Percentiles rank a stretch among this genome's conserved stretches.
These are phyloP conservation scores for Schlechtendalia chinensis DNA, from an alignment of 1,140 invertebrate genomes.

Conservation along the genomic window DNA sequence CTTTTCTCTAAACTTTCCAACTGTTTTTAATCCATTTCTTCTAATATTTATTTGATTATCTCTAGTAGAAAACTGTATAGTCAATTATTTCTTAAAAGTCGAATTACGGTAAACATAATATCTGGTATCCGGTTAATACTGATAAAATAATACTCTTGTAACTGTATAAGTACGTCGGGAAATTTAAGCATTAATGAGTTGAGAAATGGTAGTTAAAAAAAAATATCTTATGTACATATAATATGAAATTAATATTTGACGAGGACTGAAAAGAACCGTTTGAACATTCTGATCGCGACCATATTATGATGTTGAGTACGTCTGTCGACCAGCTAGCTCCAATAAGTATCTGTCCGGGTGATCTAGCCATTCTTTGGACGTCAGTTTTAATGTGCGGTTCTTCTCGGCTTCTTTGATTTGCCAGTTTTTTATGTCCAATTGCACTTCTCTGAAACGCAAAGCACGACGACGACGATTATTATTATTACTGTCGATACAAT, in stretches of 20 bases:
- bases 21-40: background rate
- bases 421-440: conserved; percentile 87
- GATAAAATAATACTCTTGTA: conserved; percentile 49
- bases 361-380: conserved; percentile 82
- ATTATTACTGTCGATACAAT: too few relatives aligned
- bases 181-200: conserved; percentile 23
- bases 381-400: conserved; percentile 75
- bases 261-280: conserved; percentile 38
- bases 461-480: background rate
- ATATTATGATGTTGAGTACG: conserved; percentile 59
- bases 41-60: conserved; percentile 15
- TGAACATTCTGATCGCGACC: background rate
- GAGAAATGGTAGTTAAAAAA: conserved; percentile 29
- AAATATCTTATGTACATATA: conserved; percentile 23
- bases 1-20: too few relatives aligned
- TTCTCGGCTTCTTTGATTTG: conserved; percentile 82
- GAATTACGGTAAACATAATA: conserved; percentile 30
- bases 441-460: conserved; percentile 64
- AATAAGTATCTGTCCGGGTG: conserved; percentile 86
- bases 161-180: conserved; percentile 41
- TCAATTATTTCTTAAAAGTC: background rate
- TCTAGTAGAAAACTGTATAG: conserved; percentile 8
- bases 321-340: conserved; percentile 76
- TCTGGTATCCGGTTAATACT: conserved; percentile 46
- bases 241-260: conserved; percentile 16